Conservation (phyloP, 2,888 invertebrate species). For the Camponotus fellah region DNA sequence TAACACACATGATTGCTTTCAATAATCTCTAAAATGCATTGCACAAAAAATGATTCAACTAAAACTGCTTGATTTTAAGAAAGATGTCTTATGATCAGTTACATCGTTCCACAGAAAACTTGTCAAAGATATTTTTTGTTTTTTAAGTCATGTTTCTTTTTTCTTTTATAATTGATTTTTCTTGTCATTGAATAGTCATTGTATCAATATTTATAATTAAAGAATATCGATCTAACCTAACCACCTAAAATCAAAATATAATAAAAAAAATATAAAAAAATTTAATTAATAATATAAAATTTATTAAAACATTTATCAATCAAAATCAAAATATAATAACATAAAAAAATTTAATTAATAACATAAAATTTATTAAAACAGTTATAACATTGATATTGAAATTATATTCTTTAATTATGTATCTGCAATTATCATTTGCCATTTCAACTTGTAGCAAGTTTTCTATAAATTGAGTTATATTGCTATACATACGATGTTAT, state of each 20-base stretch:
- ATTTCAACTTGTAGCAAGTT: background rate
- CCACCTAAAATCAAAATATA: background rate
- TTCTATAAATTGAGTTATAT: background rate
- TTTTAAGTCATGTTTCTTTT: background rate
- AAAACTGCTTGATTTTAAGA: background rate
- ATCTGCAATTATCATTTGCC: background rate
- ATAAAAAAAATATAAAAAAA: too few relatives aligned
- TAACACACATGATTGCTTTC: background rate
- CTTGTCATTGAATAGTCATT: background rate
- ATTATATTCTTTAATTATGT: background rate
- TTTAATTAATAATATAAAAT: background rate
- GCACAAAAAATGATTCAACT: background rate
- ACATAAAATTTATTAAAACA: background rate
- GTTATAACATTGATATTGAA: background rate
- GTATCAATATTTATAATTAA: constrained; percentile 2
- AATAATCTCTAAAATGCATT: background rate
- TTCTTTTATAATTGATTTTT: background rate
- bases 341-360: too few relatives aligned
- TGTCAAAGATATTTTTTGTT: background rate
- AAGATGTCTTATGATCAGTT: background rate
- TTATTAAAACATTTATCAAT: background rate
- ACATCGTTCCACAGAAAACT: background rate
- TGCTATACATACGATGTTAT: background rate
- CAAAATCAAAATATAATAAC: too few relatives aligned
- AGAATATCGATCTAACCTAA: background rate